Evolutionary conservation across 2,888 invertebrate species (phyloP), one percentile per base, ranked within the genome.

Genomic region (Clostera curtula): DNA sequence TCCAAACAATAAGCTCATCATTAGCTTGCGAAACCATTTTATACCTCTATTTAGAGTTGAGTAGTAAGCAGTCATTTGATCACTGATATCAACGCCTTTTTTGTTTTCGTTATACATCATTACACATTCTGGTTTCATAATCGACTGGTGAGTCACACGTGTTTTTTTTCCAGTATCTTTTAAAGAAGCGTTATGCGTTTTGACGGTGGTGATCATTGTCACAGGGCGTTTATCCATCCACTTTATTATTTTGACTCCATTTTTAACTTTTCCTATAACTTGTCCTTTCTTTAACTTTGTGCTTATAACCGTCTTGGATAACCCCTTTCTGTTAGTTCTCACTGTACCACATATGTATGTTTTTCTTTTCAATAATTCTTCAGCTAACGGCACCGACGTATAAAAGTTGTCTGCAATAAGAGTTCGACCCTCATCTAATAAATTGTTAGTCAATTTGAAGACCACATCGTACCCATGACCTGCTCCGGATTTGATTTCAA

Each of bases 11-110:
- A 38, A 19, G 24, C 38, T 40, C 31, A 36, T 32, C 21, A 39
- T 31, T 3, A 41, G 28, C 24, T 45, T 48, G 15, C 37, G 12
- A 19, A 25, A 48, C 43, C 48, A 48, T 25, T 44, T 44, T 6
- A 43, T 20, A 5, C 41, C 41, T 33, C 36, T 15, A 24, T 32
- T 33, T 20, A 44, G 24, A 19, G 34, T 31, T 7, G 37, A 26
- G 20, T 42, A 44, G 20, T 47, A 47, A 1, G 44, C 27, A 6
- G 39, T 30, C 44, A 48, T 43, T 23, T 47, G 42, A 16, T 43
- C 40, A 14, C 29, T 29, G 20, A 25, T 38, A 15, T 43, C 43
- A 13, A 43, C 19, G 2, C 39, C 42, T 34, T 43, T 43, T 31
- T 46, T 40, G 13, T 29, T 24, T n/a, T 29, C 24, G 21, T 41